phyloP scores from a whole-genome alignment of 30 jellyfish, hydroid and myxozoan species.

The Rhopilema esculentum region DNA sequence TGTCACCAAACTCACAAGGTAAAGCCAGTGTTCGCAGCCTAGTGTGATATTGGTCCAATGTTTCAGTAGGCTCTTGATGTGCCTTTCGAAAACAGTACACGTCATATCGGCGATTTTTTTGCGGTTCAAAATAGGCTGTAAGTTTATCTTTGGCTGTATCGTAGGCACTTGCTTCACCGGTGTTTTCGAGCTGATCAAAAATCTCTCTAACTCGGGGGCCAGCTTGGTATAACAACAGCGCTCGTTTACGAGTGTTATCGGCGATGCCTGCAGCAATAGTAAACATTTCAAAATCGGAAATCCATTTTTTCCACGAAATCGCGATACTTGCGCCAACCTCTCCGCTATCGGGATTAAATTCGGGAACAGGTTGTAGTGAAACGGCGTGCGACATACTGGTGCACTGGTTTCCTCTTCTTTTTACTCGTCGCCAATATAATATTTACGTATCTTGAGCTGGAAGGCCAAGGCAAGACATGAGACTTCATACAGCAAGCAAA shows the following conservation, averaged over 20 bases:
- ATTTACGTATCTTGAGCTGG: background rate
- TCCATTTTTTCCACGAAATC: background rate
- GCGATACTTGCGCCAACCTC: slow-evolving; percentile 17
- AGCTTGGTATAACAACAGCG: background rate
- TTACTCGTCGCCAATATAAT: background rate
- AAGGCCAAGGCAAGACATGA: background rate
- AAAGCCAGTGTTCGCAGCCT: slow-evolving; percentile 15
- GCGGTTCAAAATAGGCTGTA: background rate
- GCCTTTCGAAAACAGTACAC: background rate
- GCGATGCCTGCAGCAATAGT: background rate
- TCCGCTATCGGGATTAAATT: slow-evolving; percentile 15
- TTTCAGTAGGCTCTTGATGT: slow-evolving; percentile 13
- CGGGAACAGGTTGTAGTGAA: slow-evolving; percentile 12
- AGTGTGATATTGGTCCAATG: slow-evolving; percentile 17
- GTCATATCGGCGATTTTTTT: too few relatives aligned
- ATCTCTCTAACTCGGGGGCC: slow-evolving; percentile 4
- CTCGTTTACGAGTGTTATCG: background rate
- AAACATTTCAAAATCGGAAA: background rate
- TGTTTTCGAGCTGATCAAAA: background rate
- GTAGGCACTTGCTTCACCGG: background rate
- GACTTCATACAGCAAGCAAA: background rate
- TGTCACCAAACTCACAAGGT: slow-evolving; percentile 1
- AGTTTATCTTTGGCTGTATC: background rate
- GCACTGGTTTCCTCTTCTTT: background rate
- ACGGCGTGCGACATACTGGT: background rate